phyloP scores from a whole-genome alignment of 2,888 invertebrate species.

The Leptinotarsa haldemani region DNA sequence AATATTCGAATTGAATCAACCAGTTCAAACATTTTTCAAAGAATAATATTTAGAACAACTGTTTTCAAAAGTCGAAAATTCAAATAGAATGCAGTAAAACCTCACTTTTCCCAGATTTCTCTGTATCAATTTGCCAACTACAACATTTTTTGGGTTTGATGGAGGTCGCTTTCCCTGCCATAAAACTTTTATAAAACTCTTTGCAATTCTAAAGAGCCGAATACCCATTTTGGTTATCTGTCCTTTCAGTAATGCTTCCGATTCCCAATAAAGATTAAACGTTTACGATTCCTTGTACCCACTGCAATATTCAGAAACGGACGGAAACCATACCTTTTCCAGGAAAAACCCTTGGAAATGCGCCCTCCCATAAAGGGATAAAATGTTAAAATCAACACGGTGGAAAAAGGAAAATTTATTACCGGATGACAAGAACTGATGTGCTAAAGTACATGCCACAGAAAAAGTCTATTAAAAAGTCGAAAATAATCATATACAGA shows the following conservation, averaged over 20 bases:
- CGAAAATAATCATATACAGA: no score
- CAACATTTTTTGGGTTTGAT: not conserved
- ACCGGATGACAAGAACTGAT: not conserved
- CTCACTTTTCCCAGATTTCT: not conserved
- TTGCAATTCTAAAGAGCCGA: not conserved
- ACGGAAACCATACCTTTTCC: not conserved
- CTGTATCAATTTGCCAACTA: not conserved
- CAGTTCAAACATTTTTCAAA: no score
- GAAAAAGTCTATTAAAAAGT: no score
- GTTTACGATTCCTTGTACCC: conserved; percentile 9
- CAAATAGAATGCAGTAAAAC: no score
- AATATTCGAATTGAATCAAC: no score
- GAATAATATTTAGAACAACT: no score
- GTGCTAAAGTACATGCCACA: not conserved
- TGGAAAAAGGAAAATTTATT: conserved; percentile 1
- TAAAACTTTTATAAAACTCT: not conserved
- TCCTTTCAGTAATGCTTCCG: conserved; percentile 1
- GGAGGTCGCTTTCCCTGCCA: not conserved
- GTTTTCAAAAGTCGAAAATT: no score
- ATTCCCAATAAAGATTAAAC: conserved; percentile 18
- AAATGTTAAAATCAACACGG: not conserved
- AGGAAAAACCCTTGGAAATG: not conserved
- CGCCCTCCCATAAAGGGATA: not conserved
- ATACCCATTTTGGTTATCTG: not conserved
- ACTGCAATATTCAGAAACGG: not conserved